phyloP scores from a whole-genome alignment of 1,140 invertebrate species.

The Rhysida immarginata region DNA sequence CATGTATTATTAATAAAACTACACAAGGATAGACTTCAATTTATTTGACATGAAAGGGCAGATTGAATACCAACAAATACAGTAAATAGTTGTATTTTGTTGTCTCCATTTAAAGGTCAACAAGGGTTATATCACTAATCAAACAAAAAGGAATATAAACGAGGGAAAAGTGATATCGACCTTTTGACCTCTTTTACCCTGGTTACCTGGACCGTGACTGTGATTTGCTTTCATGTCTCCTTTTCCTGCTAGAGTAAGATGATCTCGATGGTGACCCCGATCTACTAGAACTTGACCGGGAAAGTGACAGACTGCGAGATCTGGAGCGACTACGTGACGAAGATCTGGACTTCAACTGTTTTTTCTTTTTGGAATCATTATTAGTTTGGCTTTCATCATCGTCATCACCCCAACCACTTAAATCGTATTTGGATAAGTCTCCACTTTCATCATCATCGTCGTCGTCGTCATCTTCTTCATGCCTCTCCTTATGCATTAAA shows the following conservation, averaged over 20 bases:
- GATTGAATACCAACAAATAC: too few relatives aligned
- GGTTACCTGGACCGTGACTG: slow-evolving; percentile 10
- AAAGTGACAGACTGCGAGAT: not conserved
- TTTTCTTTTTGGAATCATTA: slow-evolving; percentile 6
- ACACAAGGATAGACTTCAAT: too few relatives aligned
- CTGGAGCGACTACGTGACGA: not conserved
- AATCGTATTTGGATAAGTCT: slow-evolving; percentile 66
- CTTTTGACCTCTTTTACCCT: slow-evolving; percentile 5
- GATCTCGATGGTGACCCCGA: slow-evolving; percentile 1
- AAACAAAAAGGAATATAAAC: too few relatives aligned
- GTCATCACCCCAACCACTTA: slow-evolving; percentile 48
- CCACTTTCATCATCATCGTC: slow-evolving; percentile 45
- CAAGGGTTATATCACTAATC: too few relatives aligned
- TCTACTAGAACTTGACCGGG: not conserved
- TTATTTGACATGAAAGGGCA: too few relatives aligned
- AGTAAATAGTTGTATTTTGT: too few relatives aligned
- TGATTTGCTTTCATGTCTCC: not conserved
- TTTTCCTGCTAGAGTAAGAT: not conserved
- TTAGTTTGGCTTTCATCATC: slow-evolving; percentile 16
- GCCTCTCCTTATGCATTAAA: too few relatives aligned
- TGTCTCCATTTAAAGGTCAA: too few relatives aligned
- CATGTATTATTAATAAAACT: too few relatives aligned
- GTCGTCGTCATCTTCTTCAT: slow-evolving; percentile 28
- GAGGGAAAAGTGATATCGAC: slow-evolving; percentile 12
- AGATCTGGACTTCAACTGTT: not conserved